phyloP scores from a whole-genome alignment of 2,888 invertebrate genomes.

The Cosmia pyralina region DNA sequence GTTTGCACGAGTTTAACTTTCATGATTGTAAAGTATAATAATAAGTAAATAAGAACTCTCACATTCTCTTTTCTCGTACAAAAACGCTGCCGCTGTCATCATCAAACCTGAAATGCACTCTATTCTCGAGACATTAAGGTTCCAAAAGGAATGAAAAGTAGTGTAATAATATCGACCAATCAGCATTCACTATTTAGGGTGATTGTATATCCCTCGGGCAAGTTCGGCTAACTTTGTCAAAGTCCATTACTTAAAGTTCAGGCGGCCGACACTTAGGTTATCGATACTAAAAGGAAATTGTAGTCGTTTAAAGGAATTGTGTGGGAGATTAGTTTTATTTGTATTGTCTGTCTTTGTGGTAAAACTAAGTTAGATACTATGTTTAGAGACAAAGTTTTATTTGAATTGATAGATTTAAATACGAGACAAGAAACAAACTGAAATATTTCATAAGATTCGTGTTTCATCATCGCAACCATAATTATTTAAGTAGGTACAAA shows the following conservation, averaged over 20 bases:
- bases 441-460: too few species aligned
- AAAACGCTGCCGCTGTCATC: conserved; percentile 22
- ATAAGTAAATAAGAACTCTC: conserved; percentile 34
- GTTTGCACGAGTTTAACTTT: conserved; percentile 34
- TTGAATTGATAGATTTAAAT: neutral
- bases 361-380: neutral
- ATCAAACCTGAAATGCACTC: conserved; percentile 7
- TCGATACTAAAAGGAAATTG: conserved; percentile 55
- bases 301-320: conserved; percentile 29
- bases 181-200: conserved; percentile 66
- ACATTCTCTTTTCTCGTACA: conserved; percentile 27
- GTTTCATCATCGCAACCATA: too few species aligned
- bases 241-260: conserved; percentile 59
- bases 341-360: conserved; percentile 22
- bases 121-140: conserved; percentile 15
- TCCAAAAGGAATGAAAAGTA: conserved; percentile 5
- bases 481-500: too few species aligned
- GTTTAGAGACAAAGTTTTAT: neutral
- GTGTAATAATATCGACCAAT: conserved; percentile 50
- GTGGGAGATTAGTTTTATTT: conserved; percentile 27
- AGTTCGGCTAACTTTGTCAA: conserved; percentile 56
- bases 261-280: conserved; percentile 46
- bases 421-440: neutral
- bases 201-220: conserved; percentile 66
- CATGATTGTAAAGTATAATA: conserved; percentile 30